Evolutionary conservation across 2,113 vertebrate species (phyloP).

Genomic region (Thamnaconus septentrionalis): DNA sequence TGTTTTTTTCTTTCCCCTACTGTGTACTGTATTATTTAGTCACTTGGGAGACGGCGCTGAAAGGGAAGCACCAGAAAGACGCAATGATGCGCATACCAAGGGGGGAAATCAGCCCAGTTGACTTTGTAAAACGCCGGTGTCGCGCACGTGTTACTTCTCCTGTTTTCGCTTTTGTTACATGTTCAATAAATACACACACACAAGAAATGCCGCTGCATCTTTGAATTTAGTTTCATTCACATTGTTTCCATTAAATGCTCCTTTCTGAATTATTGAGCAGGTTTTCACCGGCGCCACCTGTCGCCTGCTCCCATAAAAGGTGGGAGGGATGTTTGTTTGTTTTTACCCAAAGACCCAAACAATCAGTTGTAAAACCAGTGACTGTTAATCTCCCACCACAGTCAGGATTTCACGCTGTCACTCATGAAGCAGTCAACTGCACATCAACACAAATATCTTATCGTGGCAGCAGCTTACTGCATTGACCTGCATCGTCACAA

Average conservation of each 20-base stretch:
- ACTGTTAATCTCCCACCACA: slow-evolving; percentile 46
- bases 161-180: no score
- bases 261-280: slow-evolving; percentile 23
- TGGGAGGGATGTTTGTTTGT: slow-evolving; percentile 37
- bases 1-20: background rate
- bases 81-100: background rate
- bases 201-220: no score
- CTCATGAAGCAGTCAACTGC: background rate
- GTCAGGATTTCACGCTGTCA: slow-evolving; percentile 17
- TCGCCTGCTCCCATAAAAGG: slow-evolving; percentile 56
- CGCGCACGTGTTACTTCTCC: background rate
- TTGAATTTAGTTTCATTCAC: no score
- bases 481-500: no score
- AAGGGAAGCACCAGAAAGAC: slow-evolving; percentile 23
- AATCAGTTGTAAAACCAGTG: slow-evolving; percentile 41
- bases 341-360: no score
- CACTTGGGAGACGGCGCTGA: slow-evolving; percentile 32
- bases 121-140: background rate
- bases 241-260: slow-evolving; percentile 6
- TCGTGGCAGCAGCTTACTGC: no score
- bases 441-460: no score
- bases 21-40: slow-evolving; percentile 24
- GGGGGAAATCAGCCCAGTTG: background rate
- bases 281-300: slow-evolving; percentile 21
- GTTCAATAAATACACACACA: no score